phyloP scores from a whole-genome alignment of 2,888 invertebrate species.

The Chalcis sispes region DNA sequence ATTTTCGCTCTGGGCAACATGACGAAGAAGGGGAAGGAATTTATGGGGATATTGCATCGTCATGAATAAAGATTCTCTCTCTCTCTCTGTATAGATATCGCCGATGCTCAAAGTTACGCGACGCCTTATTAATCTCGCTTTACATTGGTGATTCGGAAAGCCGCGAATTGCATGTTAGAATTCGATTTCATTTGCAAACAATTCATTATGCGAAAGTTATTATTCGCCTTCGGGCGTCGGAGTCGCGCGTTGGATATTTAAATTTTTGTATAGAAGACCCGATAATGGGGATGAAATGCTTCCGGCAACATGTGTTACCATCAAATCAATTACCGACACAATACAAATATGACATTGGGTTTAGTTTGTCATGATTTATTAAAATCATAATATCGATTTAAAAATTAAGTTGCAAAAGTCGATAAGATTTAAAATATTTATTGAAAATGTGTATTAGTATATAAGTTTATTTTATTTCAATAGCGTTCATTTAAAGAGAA shows the following conservation, averaged over 20 bases:
- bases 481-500: too few relatives aligned
- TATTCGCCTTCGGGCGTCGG: slow-evolving; percentile 38
- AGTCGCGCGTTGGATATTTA: slow-evolving; percentile 40
- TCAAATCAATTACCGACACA: not conserved
- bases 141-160: slow-evolving; percentile 29
- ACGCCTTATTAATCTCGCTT: slow-evolving; percentile 28
- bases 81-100: too few relatives aligned
- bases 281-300: slow-evolving; percentile 36
- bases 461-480: too few relatives aligned
- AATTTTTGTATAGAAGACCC: slow-evolving; percentile 23
- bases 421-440: too few relatives aligned
- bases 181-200: slow-evolving; percentile 57
- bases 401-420: too few relatives aligned
- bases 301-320: not conserved
- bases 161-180: slow-evolving; percentile 47
- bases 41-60: slow-evolving; percentile 59
- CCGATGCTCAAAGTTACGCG: slow-evolving; percentile 38
- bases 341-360: too few relatives aligned
- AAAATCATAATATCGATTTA: too few relatives aligned
- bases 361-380: too few relatives aligned
- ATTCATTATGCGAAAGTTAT: slow-evolving; percentile 50
- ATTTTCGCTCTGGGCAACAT: slow-evolving; percentile 60
- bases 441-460: too few relatives aligned
- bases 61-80: slow-evolving; percentile 61
- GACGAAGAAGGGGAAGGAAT: slow-evolving; percentile 59